These are phyloP conservation scores for Mesochorus sp. DNA, from an alignment of 2,888 invertebrate genomes.

Conservation along the genomic window DNA sequence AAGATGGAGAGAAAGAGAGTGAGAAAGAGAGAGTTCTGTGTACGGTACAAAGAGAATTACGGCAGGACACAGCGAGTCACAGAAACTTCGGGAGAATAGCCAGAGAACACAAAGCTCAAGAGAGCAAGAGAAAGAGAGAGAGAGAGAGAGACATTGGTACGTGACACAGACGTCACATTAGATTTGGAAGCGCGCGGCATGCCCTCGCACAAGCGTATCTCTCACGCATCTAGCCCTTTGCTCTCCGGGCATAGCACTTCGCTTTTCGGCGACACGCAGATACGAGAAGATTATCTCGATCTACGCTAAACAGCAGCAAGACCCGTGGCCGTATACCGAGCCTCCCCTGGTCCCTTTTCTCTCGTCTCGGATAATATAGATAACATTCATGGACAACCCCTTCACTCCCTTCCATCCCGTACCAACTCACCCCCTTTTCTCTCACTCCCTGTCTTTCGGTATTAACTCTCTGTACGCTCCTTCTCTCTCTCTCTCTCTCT, in stretches of 20 bases:
- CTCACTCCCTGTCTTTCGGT: constrained; percentile 11
- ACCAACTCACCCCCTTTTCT: constrained; percentile 52
- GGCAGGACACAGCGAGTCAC: constrained; percentile 41
- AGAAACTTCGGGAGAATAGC: constrained; percentile 51
- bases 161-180: constrained; percentile 81
- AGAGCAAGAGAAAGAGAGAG: constrained; percentile 34
- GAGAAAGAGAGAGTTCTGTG: constrained; percentile 15
- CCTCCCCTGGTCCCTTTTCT: constrained; percentile 60
- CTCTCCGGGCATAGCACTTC: constrained; percentile 72
- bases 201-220: constrained; percentile 74
- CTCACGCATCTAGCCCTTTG: constrained; percentile 69
- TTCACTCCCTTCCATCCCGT: too few species aligned
- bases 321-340: constrained; percentile 59
- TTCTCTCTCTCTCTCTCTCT: constrained; percentile 6
- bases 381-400: constrained; percentile 76
- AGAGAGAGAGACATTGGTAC: constrained; percentile 66
- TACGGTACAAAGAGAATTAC: constrained; percentile 55
- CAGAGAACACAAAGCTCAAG: constrained; percentile 32
- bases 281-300: constrained; percentile 79
- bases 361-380: constrained; percentile 80
- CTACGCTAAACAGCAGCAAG: constrained; percentile 78
- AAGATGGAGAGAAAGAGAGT: constrained; percentile 2
- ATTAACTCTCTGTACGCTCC: constrained; percentile 13
- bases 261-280: constrained; percentile 79
- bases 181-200: constrained; percentile 77